Base-by-base conservation (phyloP, 1,140 invertebrate genomes). In the Ceratosolen solmsi region DNA sequence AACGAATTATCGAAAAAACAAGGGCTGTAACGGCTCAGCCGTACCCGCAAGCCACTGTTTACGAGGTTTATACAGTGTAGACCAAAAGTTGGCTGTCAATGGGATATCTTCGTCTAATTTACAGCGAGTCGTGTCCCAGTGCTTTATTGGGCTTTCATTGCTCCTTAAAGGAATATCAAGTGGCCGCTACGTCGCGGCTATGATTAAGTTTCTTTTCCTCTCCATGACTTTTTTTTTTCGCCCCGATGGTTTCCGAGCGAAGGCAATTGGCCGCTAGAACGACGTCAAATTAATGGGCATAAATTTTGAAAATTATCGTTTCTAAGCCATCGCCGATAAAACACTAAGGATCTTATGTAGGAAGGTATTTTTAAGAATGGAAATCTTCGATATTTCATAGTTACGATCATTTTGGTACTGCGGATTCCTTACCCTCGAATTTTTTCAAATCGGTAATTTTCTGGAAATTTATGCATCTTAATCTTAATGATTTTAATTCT, bases 1-100 rank as follows among this genome's bases (percentile, higher is more conserved):
- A 13, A 38, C 11, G 36, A 79, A 79, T 73, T 36, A 80, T 63
- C 49, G 33, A 72, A 22, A 56, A 73, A 41, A 71, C 46, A 79
- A 33, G 63, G 49, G 58, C 58, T 65, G 58, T 41, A 41, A 41
- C 54, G 73, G 51, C 46, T 13, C 9, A 4, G 54, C n/a, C 20
- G 36, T 70, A 70, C 36, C 33, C 49, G 41, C n/a, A 20, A 71
- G n/a, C n/a, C n/a, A 38, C 8, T n/a, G 71, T 51, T 72, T 51
- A 36, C 36, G 17, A 7, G 27, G 2, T 5, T 56, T 7, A n/a
- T 33, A 74, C 72, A 56, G 30, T 36, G 46, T 38, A 36, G 22
- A 2, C 46, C 51, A 13, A 74, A 33, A 76, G 56, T 60, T 20
- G 63, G 33, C 33, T 68, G 22, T 20, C 8, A 68, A 63, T 63